Evolutionary conservation across 2,113 vertebrate species (phyloP), one percentile per base, ranked within the genome.

Genomic region (Halichoeres trimaculatus): DNA sequence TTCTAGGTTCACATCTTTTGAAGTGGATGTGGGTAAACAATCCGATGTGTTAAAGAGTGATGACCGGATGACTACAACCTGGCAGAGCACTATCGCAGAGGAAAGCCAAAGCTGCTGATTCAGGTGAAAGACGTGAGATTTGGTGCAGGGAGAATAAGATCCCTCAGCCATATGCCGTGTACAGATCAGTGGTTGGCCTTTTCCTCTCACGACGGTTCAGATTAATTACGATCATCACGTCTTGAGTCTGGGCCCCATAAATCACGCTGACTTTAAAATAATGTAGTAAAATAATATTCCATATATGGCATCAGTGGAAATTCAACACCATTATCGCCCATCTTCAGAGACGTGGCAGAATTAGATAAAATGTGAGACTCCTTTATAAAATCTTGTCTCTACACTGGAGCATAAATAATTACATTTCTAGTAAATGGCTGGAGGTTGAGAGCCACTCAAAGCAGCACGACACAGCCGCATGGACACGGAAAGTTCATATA

Each of bases 141-240:
- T 88, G 87, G 86, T 89, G 91, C 91, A 85, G 88, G 78, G 85
- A 87, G 87, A 72, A 67, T 72, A 75, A 81, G 83, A 90, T 85
- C 89, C 87, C 88, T 66, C 78, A 81, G 87, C 84, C 88, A 87
- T 88, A 89, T 92, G 91, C 85, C 86, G 73, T 9, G 76, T 74
- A 87, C 82, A 89, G 90, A 92, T 90, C 88, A 86, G 80, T 35
- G 77, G 70, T 81, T 86, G 80, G 87, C 88, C 87, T 89, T 90
- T 90, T 83, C 81, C 85, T 84, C 89, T 80, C 85, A 82, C 85
- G 78, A 86, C 86, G 83, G 45, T 80, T 86, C 88, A 92, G 88
- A 92, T 93, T 93, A 92, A 94, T 93, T 92, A 92, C 85, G 80
- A 91, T 88, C 85, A 94, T 91, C 90, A 87, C 84, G 81, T 88